These are phyloP conservation scores for Lutjanus argentimaculatus DNA, from an alignment of 2,797 vertebrate species.

Conservation along the genomic window DNA sequence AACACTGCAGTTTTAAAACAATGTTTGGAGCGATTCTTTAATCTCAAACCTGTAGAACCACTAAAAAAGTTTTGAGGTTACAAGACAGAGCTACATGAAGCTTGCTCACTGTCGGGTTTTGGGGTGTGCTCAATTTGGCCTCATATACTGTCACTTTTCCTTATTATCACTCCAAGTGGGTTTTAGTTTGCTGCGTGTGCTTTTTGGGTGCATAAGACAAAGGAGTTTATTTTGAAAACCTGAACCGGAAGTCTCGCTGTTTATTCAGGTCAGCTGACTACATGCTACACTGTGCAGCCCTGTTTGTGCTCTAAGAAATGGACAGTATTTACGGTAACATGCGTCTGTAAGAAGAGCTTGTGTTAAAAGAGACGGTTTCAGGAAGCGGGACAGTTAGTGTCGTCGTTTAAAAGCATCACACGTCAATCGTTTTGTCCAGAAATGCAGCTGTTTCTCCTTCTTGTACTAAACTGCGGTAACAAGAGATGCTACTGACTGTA, in stretches of 20 bases:
- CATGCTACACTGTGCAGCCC: neutral
- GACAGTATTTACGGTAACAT: neutral
- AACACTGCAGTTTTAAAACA: neutral
- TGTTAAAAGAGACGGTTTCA: neutral
- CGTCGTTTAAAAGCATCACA: neutral
- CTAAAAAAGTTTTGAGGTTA: neutral
- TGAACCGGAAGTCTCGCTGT: neutral
- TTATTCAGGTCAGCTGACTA: neutral
- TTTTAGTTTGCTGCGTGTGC: neutral
- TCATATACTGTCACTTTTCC: neutral
- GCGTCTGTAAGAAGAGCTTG: neutral
- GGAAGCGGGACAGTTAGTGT: neutral
- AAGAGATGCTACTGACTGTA: neutral
- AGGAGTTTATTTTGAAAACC: constrained; percentile 50
- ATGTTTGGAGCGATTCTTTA: neutral
- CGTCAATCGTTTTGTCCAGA: neutral
- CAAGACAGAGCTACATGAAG: neutral
- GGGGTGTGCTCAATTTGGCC: neutral
- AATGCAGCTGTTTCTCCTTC: neutral
- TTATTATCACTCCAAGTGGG: no score
- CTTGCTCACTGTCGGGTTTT: neutral
- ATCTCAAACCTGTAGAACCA: neutral
- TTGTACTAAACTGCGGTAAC: neutral
- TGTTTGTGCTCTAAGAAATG: neutral
- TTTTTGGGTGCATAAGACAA: neutral